A percentile compares a stretch with the other conserved stretches of the same genome.
Conservation (phyloP, 2,888 invertebrate species). For the Timandra comae region DNA sequence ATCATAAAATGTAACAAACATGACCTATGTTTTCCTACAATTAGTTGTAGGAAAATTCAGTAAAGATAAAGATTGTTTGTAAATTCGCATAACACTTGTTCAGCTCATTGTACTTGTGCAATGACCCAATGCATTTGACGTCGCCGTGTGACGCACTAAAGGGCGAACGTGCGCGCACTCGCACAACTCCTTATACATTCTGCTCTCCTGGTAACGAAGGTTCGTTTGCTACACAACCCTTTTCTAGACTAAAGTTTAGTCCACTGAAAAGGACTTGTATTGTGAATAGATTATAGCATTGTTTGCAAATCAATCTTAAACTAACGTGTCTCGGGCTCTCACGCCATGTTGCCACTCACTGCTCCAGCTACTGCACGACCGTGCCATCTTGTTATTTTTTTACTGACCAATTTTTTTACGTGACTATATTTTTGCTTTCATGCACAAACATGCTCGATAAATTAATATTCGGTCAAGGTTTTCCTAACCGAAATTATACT, state of each 20-base stretch:
- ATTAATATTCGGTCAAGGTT: constrained; percentile 27
- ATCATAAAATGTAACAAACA: too few relatives aligned
- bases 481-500: too few relatives aligned
- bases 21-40: too few relatives aligned
- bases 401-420: constrained; percentile 16
- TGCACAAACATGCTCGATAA: constrained; percentile 24
- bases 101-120: constrained; percentile 32
- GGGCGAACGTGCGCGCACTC: constrained; percentile 33
- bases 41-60: too few relatives aligned
- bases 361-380: constrained; percentile 1
- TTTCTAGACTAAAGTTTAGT: constrained; percentile 53
- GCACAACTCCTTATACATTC: constrained; percentile 37
- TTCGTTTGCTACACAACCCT: constrained; percentile 62
- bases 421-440: constrained; percentile 12
- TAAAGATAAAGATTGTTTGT: too few relatives aligned
- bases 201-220: constrained; percentile 60
- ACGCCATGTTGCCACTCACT: constrained; percentile 1
- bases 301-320: constrained; percentile 32
- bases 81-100: constrained; percentile 11
- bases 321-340: constrained; percentile 8
- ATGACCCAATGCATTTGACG: constrained; percentile 38
- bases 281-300: constrained; percentile 28
- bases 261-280: constrained; percentile 35
- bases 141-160: constrained; percentile 37
- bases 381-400: constrained; percentile 13